These are phyloP conservation scores for Neodiprion fabricii DNA, from an alignment of 1,140 invertebrate species.

Conservation along the genomic window DNA sequence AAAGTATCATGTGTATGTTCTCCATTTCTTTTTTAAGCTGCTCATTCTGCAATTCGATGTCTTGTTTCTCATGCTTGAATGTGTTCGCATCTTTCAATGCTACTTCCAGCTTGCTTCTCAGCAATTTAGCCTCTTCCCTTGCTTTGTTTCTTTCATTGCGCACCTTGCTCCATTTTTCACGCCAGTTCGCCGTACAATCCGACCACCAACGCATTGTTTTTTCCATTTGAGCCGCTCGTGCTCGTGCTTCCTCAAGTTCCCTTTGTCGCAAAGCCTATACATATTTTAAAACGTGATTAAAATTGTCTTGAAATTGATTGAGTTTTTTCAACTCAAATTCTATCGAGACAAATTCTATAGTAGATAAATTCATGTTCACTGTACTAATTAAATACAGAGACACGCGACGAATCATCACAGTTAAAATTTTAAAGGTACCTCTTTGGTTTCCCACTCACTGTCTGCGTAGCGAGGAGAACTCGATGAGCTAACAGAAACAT, in stretches of 20 bases:
- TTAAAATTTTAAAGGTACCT: constrained; percentile 54
- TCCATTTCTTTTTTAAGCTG: constrained; percentile 83
- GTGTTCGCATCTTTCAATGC: constrained; percentile 78
- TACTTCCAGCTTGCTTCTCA: constrained; percentile 81
- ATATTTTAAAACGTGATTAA: constrained; percentile 12
- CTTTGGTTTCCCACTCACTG: constrained; percentile 74
- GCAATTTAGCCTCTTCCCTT: constrained; percentile 82
- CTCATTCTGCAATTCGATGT: constrained; percentile 81
- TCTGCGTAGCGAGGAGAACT: constrained; percentile 65
- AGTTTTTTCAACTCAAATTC: not conserved
- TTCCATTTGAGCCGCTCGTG: constrained; percentile 94
- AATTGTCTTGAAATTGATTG: not conserved
- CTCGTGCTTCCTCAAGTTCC: constrained; percentile 89
- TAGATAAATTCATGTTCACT: not conserved
- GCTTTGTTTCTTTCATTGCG: constrained; percentile 86
- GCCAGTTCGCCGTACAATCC: constrained; percentile 88
- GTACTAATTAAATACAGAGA: not conserved
- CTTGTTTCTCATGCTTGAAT: constrained; percentile 81
- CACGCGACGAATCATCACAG: constrained; percentile 13
- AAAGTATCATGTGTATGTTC: constrained; percentile 70
- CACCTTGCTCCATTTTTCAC: constrained; percentile 96
- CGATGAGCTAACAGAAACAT: constrained; percentile 52
- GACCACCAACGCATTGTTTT: constrained; percentile 99
- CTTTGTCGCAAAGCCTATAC: constrained; percentile 71
- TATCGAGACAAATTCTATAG: not conserved